Base-by-base conservation (phyloP, 2,113 vertebrate species). In the Centrocercus urophasianus region DNA sequence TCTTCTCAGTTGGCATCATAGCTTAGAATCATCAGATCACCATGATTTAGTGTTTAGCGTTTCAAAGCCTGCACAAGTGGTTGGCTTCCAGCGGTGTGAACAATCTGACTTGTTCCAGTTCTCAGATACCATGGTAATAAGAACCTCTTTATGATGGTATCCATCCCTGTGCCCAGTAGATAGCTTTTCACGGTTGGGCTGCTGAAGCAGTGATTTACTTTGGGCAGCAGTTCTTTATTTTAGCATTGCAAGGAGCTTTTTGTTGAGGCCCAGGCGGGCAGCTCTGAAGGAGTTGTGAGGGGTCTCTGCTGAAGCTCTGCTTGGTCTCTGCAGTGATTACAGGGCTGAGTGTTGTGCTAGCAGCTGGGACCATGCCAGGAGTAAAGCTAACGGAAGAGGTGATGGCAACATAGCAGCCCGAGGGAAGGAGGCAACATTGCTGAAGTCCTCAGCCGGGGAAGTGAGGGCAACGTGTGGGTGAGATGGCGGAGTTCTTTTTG, bases 401-500 rank as follows among this genome's bases (percentile, higher is more conserved):
- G 83, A 86, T 16, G 75, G 50, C 85, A 66, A 30, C 16, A 20
- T 28, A 94, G 76, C 69, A 86, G 50, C 3, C 47, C 4, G 0
- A 93, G 43, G 80, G 22, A 94, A 92, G 61, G 50, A 94, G 61
- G 28, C 42, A 77, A 77, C 40, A 17, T 65, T 52, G 57, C 69
- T 25, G 25, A 74, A 56, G 76, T 74, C 80, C 61, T 57, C 67
- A 80, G 80, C 86, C 90, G 78, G 90, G 67, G 80, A 74, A 94
- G 34, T 57, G 65, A 90, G 73, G 48, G 61, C 52, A 43, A 76
- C 43, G 25, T 0, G 28, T 75, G 72, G 86, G 88, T 1, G 40
- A 75, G 86, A 81, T 69, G 63, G 73, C 80, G 75, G 72, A 80
- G 57, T 52, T 76, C 60, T 86, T 20, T 86, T 93, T 83, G 86